These are phyloP conservation scores for Apogon talboti DNA, from an alignment of 2,797 vertebrate genomes.

Conservation along the genomic window DNA sequence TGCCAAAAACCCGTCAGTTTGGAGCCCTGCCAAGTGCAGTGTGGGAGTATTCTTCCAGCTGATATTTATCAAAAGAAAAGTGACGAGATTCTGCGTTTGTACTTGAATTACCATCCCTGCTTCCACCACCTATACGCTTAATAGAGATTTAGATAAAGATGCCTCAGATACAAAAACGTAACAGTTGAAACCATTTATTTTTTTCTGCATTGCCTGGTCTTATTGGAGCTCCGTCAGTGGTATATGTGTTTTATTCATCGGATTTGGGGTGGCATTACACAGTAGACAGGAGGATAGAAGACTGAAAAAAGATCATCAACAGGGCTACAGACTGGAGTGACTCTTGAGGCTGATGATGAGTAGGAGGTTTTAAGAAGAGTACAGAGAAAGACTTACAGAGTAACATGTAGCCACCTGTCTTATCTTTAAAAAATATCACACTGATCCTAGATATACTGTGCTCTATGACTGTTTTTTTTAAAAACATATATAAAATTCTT, in stretches of 20 bases:
- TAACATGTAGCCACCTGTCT: too few species aligned
- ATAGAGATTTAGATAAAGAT: background rate
- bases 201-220: background rate
- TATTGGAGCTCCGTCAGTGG: background rate
- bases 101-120: conserved; percentile 3
- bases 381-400: conserved; percentile 16
- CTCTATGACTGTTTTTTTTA: too few species aligned
- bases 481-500: too few species aligned
- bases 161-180: background rate
- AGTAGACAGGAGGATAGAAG: conserved; percentile 18
- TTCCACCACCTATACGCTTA: background rate
- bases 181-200: background rate
- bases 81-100: conserved; percentile 10
- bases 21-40: conserved; percentile 59
- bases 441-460: too few species aligned
- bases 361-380: conserved; percentile 36
- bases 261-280: background rate
- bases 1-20: conserved; percentile 61
- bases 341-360: conserved; percentile 47
- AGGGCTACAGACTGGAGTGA: conserved; percentile 33
- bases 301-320: conserved; percentile 23
- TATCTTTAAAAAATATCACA: too few species aligned
- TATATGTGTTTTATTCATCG: conserved; percentile 1
- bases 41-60: conserved; percentile 47
- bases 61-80: conserved; percentile 36